Conservation (phyloP, 2,113 vertebrate species). For the Atrichornis clamosus region DNA sequence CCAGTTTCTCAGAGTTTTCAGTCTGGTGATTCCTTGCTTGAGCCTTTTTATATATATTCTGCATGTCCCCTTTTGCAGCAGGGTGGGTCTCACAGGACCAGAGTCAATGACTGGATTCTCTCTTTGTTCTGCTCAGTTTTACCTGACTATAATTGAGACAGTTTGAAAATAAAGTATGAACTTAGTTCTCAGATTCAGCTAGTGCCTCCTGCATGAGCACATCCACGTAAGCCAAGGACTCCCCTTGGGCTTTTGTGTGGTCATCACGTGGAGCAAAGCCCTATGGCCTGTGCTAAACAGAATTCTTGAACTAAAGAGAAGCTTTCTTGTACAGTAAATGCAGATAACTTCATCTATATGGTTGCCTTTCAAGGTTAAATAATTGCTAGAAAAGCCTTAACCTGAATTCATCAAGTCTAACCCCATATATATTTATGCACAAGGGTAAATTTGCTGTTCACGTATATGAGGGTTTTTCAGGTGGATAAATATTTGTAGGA, state of each 20-base stretch:
- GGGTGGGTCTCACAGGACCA: not conserved
- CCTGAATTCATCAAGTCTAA: not conserved
- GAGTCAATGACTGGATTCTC: not conserved
- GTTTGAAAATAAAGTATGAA: not conserved
- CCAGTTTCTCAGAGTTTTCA: not conserved
- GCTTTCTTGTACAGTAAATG: not conserved
- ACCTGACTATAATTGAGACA: not conserved
- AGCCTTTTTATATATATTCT: not conserved
- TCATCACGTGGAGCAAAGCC: not conserved
- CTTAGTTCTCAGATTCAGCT: too few species aligned
- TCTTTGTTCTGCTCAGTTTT: not conserved
- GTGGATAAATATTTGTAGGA: not conserved
- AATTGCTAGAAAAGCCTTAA: not conserved
- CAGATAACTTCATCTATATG: not conserved
- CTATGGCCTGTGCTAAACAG: not conserved
- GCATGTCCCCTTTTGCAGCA: not conserved
- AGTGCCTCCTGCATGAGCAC: not conserved
- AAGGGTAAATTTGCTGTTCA: not conserved
- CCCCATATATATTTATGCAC: not conserved
- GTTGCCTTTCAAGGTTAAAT: not conserved
- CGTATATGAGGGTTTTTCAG: not conserved
- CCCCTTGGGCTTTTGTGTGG: not conserved
- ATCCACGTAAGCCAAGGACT: too few species aligned
- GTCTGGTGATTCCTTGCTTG: not conserved
- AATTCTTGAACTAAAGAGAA: not conserved